A percentile compares a stretch with the other conserved stretches of the same genome.
phyloP scores from a whole-genome alignment of 2,888 invertebrate genomes.

The Callosobruchus maculatus region DNA sequence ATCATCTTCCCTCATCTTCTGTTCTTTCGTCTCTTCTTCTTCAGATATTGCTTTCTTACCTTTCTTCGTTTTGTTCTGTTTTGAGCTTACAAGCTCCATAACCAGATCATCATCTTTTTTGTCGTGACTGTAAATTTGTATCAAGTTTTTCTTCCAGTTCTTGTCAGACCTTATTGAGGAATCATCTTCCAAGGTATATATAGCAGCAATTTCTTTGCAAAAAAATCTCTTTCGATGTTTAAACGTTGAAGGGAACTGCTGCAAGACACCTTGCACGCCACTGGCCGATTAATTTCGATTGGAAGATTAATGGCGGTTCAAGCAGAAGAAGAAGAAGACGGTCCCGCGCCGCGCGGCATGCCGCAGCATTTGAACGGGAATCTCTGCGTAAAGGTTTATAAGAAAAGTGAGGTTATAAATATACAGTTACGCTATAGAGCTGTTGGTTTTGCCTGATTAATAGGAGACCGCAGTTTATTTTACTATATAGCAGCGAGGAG shows the following conservation, averaged over 20 bases:
- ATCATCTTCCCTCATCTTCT: too few relatives aligned
- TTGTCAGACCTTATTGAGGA: constrained; percentile 84
- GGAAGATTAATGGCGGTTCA: neutral
- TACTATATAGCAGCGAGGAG: neutral
- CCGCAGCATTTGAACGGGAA: neutral
- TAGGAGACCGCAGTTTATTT: neutral
- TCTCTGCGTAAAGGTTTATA: neutral
- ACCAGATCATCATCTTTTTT: constrained; percentile 85
- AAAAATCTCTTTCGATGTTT: constrained; percentile 73
- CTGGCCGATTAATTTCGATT: neutral
- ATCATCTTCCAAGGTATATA: constrained; percentile 85
- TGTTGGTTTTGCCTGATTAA: neutral
- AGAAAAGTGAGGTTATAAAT: neutral
- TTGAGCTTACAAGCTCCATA: constrained; percentile 78
- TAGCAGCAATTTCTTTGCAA: constrained; percentile 79
- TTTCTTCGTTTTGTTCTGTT: too few relatives aligned
- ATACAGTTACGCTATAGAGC: neutral
- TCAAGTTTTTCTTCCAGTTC: constrained; percentile 79
- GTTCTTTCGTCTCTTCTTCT: too few relatives aligned
- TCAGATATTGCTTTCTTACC: too few relatives aligned
- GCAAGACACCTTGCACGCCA: neutral
- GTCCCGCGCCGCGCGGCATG: neutral
- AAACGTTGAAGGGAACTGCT: neutral
- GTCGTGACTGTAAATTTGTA: constrained; percentile 68
- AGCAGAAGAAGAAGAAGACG: neutral